Conservation (phyloP, 2,113 vertebrate genomes). For the Fukomys damarensis region DNA sequence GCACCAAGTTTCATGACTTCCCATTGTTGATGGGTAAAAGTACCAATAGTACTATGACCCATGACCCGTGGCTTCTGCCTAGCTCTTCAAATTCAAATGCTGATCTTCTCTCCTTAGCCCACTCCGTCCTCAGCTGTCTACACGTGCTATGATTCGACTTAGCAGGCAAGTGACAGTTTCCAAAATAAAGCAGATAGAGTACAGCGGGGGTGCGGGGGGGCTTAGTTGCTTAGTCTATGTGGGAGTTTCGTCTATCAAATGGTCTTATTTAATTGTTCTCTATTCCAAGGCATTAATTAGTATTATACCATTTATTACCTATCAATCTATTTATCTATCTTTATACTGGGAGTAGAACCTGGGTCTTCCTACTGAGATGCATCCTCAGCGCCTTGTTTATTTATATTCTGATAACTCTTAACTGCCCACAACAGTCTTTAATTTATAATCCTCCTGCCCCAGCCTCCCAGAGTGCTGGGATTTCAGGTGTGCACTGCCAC, state of each 20-base stretch:
- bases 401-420: not conserved
- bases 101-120: too few relatives aligned
- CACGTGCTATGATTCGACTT: too few relatives aligned
- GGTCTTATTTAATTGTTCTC: not conserved
- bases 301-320: not conserved
- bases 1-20: too few relatives aligned
- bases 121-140: not conserved
- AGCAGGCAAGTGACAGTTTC: not conserved
- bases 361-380: not conserved
- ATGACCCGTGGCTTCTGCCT: too few relatives aligned
- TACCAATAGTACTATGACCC: not conserved
- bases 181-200: not conserved
- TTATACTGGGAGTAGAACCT: not conserved
- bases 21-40: not conserved
- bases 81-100: not conserved
- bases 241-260: not conserved
- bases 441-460: not conserved
- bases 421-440: not conserved
- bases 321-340: not conserved
- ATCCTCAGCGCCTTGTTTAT: not conserved
- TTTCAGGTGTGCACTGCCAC: not conserved
- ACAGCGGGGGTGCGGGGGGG: too few relatives aligned
- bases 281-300: not conserved
- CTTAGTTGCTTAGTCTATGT: too few relatives aligned
- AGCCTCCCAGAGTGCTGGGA: not conserved